Conservation (phyloP, 2,797 vertebrate species). For the Sebastes diaconus region DNA sequence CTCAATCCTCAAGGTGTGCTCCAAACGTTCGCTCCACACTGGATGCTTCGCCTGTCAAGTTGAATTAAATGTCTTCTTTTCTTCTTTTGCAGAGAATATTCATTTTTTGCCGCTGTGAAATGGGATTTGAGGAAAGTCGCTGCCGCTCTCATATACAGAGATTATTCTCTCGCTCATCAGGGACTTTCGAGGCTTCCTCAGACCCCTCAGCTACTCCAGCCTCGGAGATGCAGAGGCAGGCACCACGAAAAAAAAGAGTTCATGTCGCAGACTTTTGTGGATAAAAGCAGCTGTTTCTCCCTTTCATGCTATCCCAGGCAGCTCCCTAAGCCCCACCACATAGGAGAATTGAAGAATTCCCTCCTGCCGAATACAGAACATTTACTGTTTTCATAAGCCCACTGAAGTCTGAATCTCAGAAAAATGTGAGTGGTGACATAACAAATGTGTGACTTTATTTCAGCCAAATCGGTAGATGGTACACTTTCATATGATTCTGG, state of each 20-base stretch:
- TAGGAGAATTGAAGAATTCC: conserved; percentile 43
- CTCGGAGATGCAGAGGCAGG: conserved; percentile 40
- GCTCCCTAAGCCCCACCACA: conserved; percentile 63
- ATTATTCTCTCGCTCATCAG: conserved; percentile 69
- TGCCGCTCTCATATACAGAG: conserved; percentile 61
- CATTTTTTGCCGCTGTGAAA: conserved; percentile 62
- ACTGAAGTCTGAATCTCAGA: conserved; percentile 29
- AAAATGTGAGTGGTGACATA: conserved; percentile 23
- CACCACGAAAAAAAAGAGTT: conserved; percentile 42
- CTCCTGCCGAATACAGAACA: conserved; percentile 38
- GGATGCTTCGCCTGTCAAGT: conserved; percentile 52
- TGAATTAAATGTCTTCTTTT: conserved; percentile 60
- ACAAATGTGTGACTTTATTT: conserved; percentile 30
- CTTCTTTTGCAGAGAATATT: conserved; percentile 53
- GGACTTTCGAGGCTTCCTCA: conserved; percentile 62
- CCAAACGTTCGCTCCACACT: not conserved
- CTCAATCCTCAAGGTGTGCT: conserved; percentile 54
- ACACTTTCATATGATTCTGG: not conserved
- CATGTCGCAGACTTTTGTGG: conserved; percentile 56
- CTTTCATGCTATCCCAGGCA: conserved; percentile 66
- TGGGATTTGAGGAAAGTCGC: conserved; percentile 64
- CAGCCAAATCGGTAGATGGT: not conserved
- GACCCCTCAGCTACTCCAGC: conserved; percentile 52
- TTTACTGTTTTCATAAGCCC: conserved; percentile 54
- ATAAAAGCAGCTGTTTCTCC: conserved; percentile 72